These are phyloP conservation scores for Lontra canadensis DNA, from an alignment of 2,113 vertebrate species.

Conservation along the genomic window DNA sequence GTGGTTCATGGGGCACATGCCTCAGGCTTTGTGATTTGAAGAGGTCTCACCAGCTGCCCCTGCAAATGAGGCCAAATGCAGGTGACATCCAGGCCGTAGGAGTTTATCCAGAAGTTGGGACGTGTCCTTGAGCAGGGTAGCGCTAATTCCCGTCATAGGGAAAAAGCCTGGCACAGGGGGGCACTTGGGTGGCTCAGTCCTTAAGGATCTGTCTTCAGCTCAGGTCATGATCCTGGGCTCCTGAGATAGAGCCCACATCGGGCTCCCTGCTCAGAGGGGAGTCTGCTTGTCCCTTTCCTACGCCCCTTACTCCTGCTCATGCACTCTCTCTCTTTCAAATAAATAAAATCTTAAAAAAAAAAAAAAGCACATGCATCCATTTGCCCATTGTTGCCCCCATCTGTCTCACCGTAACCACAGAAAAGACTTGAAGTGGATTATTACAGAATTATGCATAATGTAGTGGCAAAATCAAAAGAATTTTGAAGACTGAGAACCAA, in stretches of 20 bases:
- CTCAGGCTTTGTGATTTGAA: neutral
- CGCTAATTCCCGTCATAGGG: fast-evolving
- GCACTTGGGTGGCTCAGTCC: neutral
- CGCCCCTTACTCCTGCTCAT: neutral
- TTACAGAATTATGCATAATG: neutral
- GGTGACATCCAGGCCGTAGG: neutral
- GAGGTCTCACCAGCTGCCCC: neutral
- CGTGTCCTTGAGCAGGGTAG: neutral
- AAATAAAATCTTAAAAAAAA: neutral
- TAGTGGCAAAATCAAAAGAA: neutral
- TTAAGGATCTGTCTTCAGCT: neutral
- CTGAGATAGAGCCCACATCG: neutral
- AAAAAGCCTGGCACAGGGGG: neutral
- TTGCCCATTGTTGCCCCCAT: neutral
- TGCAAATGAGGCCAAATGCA: neutral
- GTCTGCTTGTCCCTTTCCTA: neutral
- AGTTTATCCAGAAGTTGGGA: neutral
- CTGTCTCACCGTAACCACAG: neutral
- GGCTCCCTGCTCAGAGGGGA: neutral
- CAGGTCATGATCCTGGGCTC: neutral
- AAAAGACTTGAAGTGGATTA: neutral
- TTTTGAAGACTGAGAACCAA: neutral
- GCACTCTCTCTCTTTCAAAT: neutral
- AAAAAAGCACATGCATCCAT: neutral
- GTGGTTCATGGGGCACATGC: neutral